Percentiles rank a stretch among this genome's conserved stretches.
Evolutionary conservation across 1,140 invertebrate species (phyloP).

Genomic region (Heliconius melpomene): DNA sequence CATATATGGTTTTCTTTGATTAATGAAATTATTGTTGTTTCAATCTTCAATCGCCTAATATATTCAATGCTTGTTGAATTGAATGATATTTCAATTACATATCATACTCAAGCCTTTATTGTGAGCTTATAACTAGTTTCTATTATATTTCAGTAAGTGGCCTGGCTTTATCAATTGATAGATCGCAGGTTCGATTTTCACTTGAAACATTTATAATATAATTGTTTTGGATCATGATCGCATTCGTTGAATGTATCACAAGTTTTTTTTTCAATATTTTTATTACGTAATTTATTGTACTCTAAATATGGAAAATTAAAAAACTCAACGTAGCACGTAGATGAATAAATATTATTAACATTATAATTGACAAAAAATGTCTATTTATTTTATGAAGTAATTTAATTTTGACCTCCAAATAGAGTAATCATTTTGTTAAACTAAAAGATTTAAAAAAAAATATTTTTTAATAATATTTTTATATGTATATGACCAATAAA

Average conservation of each 20-base stretch:
- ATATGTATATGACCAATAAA: too few species aligned
- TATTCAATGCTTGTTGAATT: slow-evolving; percentile 17
- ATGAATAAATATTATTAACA: background rate
- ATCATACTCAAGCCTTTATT: background rate
- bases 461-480: background rate
- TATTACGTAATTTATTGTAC: too few species aligned
- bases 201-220: too few species aligned
- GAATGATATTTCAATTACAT: slow-evolving; percentile 17
- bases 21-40: slow-evolving; percentile 34
- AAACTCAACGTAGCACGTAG: background rate
- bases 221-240: too few species aligned
- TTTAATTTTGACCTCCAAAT: background rate
- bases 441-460: background rate
- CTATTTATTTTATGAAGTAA: background rate
- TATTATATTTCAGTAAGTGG: background rate
- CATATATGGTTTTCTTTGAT: slow-evolving; percentile 32
- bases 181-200: too few species aligned
- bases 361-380: background rate
- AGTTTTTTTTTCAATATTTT: too few species aligned
- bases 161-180: too few species aligned
- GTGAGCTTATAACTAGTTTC: background rate
- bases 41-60: slow-evolving; percentile 23
- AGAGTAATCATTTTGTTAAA: background rate
- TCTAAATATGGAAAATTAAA: background rate
- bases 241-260: too few species aligned